phyloP scores from a whole-genome alignment of 1,140 invertebrate species.

The Diabrotica undecimpunctata region DNA sequence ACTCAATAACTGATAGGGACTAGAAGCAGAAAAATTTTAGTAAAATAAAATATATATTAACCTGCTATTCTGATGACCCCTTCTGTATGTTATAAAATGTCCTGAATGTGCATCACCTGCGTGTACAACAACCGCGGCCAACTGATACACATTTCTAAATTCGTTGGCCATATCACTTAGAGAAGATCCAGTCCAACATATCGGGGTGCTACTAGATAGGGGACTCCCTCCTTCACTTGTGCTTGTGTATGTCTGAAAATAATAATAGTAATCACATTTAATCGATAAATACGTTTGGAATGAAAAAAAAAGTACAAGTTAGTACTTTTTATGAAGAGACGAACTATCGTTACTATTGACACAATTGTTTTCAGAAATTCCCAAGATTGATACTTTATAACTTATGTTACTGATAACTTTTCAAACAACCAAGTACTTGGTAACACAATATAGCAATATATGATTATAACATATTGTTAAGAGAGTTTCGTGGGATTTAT shows the following conservation, averaged over 20 bases:
- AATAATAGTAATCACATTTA: neutral
- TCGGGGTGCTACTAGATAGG: constrained; percentile 43
- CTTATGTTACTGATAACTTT: no score
- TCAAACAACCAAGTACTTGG: no score
- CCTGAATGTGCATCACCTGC: constrained; percentile 80
- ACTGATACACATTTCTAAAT: constrained; percentile 59
- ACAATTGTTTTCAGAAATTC: no score
- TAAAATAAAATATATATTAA: constrained; percentile 23
- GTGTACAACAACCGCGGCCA: constrained; percentile 86
- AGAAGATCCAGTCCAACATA: constrained; percentile 38
- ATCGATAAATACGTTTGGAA: neutral
- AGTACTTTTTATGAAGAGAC: neutral
- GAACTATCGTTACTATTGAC: no score
- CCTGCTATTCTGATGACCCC: constrained; percentile 57
- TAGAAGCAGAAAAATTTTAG: no score
- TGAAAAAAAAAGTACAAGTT: neutral
- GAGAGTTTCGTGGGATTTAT: no score
- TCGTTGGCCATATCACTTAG: constrained; percentile 41
- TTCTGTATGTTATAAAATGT: constrained; percentile 88
- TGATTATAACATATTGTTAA: no score
- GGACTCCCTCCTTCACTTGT: constrained; percentile 46
- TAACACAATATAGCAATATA: no score
- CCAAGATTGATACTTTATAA: no score
- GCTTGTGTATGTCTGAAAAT: constrained; percentile 42
- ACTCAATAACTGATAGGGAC: no score